Conservation (phyloP, 2,113 vertebrate genomes). For the Meriones unguiculatus region DNA sequence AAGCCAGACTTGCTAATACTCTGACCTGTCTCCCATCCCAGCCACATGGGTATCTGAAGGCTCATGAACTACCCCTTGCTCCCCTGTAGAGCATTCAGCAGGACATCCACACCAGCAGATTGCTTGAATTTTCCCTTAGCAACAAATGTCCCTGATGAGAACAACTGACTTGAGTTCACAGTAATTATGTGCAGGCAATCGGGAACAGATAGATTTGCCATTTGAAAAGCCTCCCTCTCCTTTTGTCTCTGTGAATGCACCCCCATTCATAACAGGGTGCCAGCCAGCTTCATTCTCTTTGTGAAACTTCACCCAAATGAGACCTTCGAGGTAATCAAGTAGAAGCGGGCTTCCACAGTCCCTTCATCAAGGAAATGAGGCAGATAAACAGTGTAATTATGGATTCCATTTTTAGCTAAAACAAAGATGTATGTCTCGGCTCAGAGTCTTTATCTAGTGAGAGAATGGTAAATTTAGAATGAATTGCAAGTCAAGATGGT, state of each 20-base stretch:
- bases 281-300: conserved; percentile 51
- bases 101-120: conserved; percentile 2
- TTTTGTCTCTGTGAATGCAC: conserved; percentile 68
- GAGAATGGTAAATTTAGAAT: conserved; percentile 57
- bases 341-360: conserved; percentile 60
- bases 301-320: conserved; percentile 67
- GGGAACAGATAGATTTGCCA: conserved; percentile 38
- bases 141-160: conserved; percentile 60
- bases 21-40: neutral
- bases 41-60: neutral
- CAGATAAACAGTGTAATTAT: conserved; percentile 79
- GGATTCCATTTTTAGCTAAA: conserved; percentile 77
- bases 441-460: conserved; percentile 51
- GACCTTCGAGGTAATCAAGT: conserved; percentile 67
- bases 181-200: conserved; percentile 43
- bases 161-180: conserved; percentile 46
- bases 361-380: conserved; percentile 80
- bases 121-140: conserved; percentile 73
- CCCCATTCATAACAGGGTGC: conserved; percentile 57
- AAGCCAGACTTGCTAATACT: neutral
- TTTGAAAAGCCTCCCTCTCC: conserved; percentile 60
- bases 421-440: conserved; percentile 67
- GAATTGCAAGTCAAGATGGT: conserved; percentile 49
- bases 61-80: neutral
- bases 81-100: neutral